Conservation (phyloP, 2,888 invertebrate species). For the Limnephilus auricula region DNA sequence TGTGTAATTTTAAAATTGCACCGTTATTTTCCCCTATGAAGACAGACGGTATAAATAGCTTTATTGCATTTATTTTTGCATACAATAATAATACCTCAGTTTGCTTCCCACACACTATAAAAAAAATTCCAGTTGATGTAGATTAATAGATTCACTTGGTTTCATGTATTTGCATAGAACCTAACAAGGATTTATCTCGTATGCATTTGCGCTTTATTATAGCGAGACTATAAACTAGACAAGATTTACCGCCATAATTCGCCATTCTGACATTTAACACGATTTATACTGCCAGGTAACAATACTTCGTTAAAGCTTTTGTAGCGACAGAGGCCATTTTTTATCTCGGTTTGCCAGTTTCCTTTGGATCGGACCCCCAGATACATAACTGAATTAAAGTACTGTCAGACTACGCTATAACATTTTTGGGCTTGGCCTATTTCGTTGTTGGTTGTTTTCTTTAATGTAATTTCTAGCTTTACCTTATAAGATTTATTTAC, state of each 20-base stretch:
- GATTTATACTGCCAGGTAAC: background rate
- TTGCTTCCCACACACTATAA: background rate
- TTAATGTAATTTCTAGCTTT: too few relatives aligned
- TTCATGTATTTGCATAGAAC: background rate
- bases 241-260: constrained; percentile 2
- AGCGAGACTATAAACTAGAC: background rate
- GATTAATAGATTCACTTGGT: background rate
- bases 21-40: too few relatives aligned
- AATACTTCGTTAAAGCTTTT: constrained; percentile 39
- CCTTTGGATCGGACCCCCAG: background rate
- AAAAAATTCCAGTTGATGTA: background rate
- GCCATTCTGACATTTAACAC: background rate
- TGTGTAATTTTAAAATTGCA: too few relatives aligned
- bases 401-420: too few relatives aligned
- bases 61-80: background rate
- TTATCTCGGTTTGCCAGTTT: constrained; percentile 19
- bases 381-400: background rate
- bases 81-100: background rate
- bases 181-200: background rate
- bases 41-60: background rate
- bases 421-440: too few relatives aligned
- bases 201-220: background rate
- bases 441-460: too few relatives aligned
- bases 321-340: constrained; percentile 33
- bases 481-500: too few relatives aligned